A percentile compares a stretch with the other conserved stretches of the same genome.
These are phyloP conservation scores for Caenorhabditis sp. DNA, from an alignment of 2,888 invertebrate genomes.

Conservation along the genomic window DNA sequence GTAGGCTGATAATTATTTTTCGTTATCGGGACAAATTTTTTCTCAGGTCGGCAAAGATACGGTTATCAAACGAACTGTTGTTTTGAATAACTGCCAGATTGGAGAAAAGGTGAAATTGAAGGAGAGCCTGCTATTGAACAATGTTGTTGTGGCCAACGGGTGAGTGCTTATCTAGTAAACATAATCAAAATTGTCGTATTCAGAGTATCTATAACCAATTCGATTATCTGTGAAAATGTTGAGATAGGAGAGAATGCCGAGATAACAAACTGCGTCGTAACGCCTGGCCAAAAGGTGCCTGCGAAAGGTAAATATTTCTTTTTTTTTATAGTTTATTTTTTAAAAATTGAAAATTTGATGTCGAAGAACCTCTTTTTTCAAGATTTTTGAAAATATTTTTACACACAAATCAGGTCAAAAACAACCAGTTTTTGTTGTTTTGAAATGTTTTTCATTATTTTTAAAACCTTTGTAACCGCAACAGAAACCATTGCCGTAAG, in stretches of 20 bases:
- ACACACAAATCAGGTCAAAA: no score
- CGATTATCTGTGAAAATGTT: constrained; percentile 54
- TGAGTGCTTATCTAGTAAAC: constrained; percentile 14
- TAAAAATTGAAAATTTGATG: neutral
- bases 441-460: no score
- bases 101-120: constrained; percentile 52
- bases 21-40: neutral
- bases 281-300: constrained; percentile 68
- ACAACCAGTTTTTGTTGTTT: no score
- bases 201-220: constrained; percentile 54
- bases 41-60: constrained; percentile 34
- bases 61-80: constrained; percentile 46
- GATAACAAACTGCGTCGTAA: constrained; percentile 57
- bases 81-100: constrained; percentile 45
- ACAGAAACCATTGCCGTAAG: no score
- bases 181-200: constrained; percentile 14
- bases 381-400: no score
- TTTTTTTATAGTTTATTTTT: neutral
- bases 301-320: constrained; percentile 56
- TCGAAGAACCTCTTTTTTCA: no score
- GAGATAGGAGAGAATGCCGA: constrained; percentile 57
- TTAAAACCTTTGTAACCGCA: no score
- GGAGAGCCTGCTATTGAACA: constrained; percentile 56
- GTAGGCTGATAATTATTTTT: constrained; percentile 6
- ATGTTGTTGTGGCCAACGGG: constrained; percentile 57